Evolutionary conservation across 2,888 invertebrate genomes (phyloP).

Genomic region (Heterodera filipjevi): DNA sequence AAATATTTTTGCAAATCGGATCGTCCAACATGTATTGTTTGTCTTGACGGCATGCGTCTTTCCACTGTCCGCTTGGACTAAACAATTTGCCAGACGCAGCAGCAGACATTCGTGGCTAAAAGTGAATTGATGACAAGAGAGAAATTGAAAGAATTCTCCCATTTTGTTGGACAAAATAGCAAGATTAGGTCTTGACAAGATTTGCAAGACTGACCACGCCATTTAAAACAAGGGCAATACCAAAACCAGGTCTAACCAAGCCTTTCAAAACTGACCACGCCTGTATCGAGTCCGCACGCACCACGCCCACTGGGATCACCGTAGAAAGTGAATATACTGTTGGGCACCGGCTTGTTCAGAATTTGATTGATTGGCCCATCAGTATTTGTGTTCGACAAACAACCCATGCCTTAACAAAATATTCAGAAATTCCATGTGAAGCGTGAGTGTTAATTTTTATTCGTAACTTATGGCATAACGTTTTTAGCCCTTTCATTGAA

Average conservation of each 20-base stretch:
- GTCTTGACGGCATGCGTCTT: background rate
- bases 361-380: background rate
- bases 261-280: background rate
- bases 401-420: conserved; percentile 5
- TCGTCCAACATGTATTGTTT: conserved; percentile 11
- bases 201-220: too few species aligned
- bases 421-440: background rate
- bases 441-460: too few species aligned
- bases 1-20: conserved; percentile 17
- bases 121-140: too few species aligned
- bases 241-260: too few species aligned
- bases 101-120: background rate
- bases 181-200: too few species aligned
- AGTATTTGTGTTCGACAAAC: conserved; percentile 4
- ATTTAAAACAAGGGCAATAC: too few species aligned
- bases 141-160: background rate
- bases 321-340: conserved; percentile 18
- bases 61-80: conserved; percentile 4
- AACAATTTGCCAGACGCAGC: conserved; percentile 12
- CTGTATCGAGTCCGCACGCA: conserved; percentile 9
- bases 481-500: too few species aligned
- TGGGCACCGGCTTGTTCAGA: conserved; percentile 9
- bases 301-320: conserved; percentile 16
- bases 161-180: too few species aligned
- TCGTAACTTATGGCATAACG: too few species aligned